These are phyloP conservation scores for Phorcus lineatus DNA, from an alignment of 2,888 invertebrate species.

Conservation along the genomic window DNA sequence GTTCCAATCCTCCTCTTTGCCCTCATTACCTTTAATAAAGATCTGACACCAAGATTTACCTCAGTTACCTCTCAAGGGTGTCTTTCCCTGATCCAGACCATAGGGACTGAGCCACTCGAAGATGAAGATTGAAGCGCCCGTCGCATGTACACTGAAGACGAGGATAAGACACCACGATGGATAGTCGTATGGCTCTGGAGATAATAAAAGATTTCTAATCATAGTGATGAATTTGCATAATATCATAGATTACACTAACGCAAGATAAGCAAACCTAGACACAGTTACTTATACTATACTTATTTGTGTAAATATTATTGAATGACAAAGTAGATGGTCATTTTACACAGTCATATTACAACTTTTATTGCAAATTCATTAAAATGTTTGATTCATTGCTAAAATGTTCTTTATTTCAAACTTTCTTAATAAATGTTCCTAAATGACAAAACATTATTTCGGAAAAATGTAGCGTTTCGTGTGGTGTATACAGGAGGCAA, in stretches of 20 bases:
- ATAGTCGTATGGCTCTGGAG: constrained; percentile 96
- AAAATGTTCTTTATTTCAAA: too few species aligned
- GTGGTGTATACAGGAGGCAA: too few species aligned
- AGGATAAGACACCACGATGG: constrained; percentile 87
- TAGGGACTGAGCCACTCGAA: constrained; percentile 75
- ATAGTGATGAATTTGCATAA: neutral
- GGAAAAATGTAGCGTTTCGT: too few species aligned
- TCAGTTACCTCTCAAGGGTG: constrained; percentile 36
- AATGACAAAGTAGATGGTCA: too few species aligned
- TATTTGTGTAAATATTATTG: too few species aligned
- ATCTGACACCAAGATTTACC: constrained; percentile 17
- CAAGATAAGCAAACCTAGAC: too few species aligned
- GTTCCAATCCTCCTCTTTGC: neutral
- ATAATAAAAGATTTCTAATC: neutral
- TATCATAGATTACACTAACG: neutral
- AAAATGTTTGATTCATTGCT: too few species aligned
- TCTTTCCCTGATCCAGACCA: constrained; percentile 69
- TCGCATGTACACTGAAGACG: constrained; percentile 75
- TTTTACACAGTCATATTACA: neutral
- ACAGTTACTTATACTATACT: too few species aligned
- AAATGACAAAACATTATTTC: too few species aligned
- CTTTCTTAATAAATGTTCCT: neutral
- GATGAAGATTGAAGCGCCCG: constrained; percentile 74
- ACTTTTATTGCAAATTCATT: too few species aligned
- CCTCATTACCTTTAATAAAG: constrained; percentile 18